A percentile compares a stretch with the other conserved stretches of the same genome.
Evolutionary conservation across 1,140 invertebrate species (phyloP).

Genomic region (Thalassaphorura encarpata): DNA sequence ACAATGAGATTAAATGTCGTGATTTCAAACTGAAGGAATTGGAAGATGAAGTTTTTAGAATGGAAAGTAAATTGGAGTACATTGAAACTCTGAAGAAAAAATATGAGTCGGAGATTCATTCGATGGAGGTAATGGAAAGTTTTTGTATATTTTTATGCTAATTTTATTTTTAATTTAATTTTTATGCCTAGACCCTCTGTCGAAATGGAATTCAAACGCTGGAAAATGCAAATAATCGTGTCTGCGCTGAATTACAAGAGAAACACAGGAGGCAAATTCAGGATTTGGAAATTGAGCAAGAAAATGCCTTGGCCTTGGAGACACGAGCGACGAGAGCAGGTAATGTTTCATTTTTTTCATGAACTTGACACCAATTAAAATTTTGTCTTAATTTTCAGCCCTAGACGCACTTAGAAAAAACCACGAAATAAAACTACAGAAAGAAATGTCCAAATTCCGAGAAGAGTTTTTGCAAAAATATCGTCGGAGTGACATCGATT

Average conservation of each 20-base stretch:
- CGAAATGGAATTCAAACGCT: slow-evolving; percentile 75
- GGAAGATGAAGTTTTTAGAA: slow-evolving; percentile 21
- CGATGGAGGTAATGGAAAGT: no score
- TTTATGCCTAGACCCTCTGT: no score
- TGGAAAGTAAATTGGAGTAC: slow-evolving; percentile 17
- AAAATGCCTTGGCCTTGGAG: slow-evolving; percentile 78
- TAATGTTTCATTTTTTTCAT: slow-evolving; percentile 28
- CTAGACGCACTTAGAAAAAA: slow-evolving; percentile 86
- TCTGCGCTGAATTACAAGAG: slow-evolving; percentile 71
- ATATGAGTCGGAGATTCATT: slow-evolving; percentile 77
- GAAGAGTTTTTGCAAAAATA: slow-evolving; percentile 64
- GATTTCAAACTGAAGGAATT: slow-evolving; percentile 26
- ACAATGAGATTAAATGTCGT: slow-evolving; percentile 22
- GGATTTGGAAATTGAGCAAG: slow-evolving; percentile 59
- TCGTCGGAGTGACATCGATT: slow-evolving; percentile 50
- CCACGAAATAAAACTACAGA: slow-evolving; percentile 80
- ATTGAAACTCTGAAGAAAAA: slow-evolving; percentile 33
- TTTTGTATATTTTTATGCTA: no score
- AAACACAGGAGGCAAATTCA: slow-evolving; percentile 66
- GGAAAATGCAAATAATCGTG: slow-evolving; percentile 77
- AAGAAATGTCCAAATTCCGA: slow-evolving; percentile 76
- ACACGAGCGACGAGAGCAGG: slow-evolving; percentile 54
- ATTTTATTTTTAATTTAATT: no score
- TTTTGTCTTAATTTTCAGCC: slow-evolving; percentile 42
- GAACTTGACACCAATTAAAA: no score